phyloP scores from a whole-genome alignment of 2,797 vertebrate species.

The Limnodromus scolopaceus region DNA sequence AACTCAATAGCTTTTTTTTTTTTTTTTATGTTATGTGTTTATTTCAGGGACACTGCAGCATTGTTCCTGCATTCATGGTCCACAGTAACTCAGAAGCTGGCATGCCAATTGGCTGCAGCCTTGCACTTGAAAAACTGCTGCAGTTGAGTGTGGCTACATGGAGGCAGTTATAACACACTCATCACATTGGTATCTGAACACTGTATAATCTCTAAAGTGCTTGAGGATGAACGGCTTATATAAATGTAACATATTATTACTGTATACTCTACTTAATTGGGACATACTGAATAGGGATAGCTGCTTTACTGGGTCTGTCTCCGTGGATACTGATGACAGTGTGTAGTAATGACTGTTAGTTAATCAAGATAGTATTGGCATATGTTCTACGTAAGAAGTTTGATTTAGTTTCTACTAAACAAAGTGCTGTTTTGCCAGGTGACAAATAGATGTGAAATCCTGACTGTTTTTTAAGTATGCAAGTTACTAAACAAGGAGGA shows the following conservation, averaged over 20 bases:
- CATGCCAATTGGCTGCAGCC: neutral
- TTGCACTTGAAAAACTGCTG: neutral
- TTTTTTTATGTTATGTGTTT: neutral
- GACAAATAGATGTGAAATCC: neutral
- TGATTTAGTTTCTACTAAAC: neutral
- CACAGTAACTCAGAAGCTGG: neutral
- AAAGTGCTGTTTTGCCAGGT: neutral
- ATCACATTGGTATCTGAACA: neutral
- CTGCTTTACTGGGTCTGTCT: constrained; percentile 7
- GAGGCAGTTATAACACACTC: neutral
- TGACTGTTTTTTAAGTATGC: neutral
- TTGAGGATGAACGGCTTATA: neutral
- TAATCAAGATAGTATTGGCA: neutral
- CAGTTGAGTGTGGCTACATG: neutral
- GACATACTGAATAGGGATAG: neutral
- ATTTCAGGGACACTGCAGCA: neutral
- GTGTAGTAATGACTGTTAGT: neutral
- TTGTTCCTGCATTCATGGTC: neutral
- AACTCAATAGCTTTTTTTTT: neutral
- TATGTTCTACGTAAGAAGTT: neutral
- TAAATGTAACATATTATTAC: neutral
- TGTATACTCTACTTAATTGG: neutral
- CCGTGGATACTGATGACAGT: neutral
- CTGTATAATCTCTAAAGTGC: neutral
- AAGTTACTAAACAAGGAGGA: neutral